Evolutionary conservation across 1,140 invertebrate genomes (phyloP), one percentile per base, ranked within the genome.

Genomic region (Lepidurus packardi): DNA sequence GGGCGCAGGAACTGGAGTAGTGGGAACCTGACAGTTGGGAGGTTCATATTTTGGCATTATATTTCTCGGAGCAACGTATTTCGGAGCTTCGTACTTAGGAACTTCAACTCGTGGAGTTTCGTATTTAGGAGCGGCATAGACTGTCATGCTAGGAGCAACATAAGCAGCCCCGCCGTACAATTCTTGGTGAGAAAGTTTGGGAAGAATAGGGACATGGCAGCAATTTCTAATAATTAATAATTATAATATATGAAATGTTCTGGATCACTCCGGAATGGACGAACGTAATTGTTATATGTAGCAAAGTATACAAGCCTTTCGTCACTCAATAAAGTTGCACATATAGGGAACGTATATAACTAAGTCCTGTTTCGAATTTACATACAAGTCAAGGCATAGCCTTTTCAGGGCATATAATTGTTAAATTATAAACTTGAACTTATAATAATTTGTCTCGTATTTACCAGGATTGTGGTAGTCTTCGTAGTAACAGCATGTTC

Each of bases 401-500:
- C 80, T 80, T 44, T 65, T 65, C 21, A 34, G 53, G 1, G 6
- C 53, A 65, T 47, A 47, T 1, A 0, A 11, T 47, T 47, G 13
- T 21, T 34, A 65, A 16, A 16, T 11, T 21, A 16, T n/a, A 16
- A 7, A 65, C 16, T 7, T 65, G 53, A n/a, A 11, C 53, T 10
- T 10, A 1, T 11, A 4, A 47, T 7, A 6, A 4, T 10, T 0
- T 7, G 5, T 65, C 1, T 7, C 21, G 53, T 21, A n/a, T 65
- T 77, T 76, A 82, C 81, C 79, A 9, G 82, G 79, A 73, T 82
- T 82, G 44, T 81, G 79, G 78, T 47, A 81, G 78, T 82, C 82
- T 78, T 82, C 80, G 47, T 79, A 82, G 74, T 82, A 82, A 77
- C 82, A 82, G 73, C 82, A 82, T 11, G 82, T 82, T 65, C 81